These are phyloP conservation scores for Zapus hudsonius DNA, from an alignment of 2,113 vertebrate species.

Conservation along the genomic window DNA sequence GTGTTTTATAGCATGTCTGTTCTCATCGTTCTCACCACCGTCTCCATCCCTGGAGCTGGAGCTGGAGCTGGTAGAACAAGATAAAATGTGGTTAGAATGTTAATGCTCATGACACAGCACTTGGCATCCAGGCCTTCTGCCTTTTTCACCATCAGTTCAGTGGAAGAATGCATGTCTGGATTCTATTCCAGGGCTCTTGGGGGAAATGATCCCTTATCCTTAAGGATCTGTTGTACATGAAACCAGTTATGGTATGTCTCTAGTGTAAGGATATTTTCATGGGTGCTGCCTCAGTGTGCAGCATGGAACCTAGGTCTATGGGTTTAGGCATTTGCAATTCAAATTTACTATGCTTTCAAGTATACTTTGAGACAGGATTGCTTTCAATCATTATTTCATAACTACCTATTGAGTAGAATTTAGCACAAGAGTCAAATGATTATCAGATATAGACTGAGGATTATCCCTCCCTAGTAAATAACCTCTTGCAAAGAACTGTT, in stretches of 20 bases:
- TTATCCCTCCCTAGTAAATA: neutral
- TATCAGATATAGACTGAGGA: neutral
- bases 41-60: neutral
- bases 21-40: neutral
- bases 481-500: neutral
- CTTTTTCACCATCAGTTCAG: constrained; percentile 61
- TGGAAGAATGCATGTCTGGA: constrained; percentile 64
- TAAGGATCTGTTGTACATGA: constrained; percentile 71
- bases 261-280: constrained; percentile 64
- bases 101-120: constrained; percentile 32
- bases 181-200: constrained; percentile 48
- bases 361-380: constrained; percentile 52
- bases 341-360: constrained; percentile 75
- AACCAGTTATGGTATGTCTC: constrained; percentile 58
- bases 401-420: constrained; percentile 59
- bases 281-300: constrained; percentile 53
- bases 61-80: neutral
- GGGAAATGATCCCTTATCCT: constrained; percentile 74
- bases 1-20: neutral
- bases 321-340: constrained; percentile 60
- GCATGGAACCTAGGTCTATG: constrained; percentile 61
- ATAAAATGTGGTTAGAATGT: constrained; percentile 9
- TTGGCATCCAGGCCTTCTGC: constrained; percentile 35
- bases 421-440: constrained; percentile 67
- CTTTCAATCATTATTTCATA: constrained; percentile 66